A percentile compares a stretch with the other conserved stretches of the same genome.
Evolutionary conservation across 2,113 vertebrate species (phyloP).

Genomic region (Cranoglanis bouderius): DNA sequence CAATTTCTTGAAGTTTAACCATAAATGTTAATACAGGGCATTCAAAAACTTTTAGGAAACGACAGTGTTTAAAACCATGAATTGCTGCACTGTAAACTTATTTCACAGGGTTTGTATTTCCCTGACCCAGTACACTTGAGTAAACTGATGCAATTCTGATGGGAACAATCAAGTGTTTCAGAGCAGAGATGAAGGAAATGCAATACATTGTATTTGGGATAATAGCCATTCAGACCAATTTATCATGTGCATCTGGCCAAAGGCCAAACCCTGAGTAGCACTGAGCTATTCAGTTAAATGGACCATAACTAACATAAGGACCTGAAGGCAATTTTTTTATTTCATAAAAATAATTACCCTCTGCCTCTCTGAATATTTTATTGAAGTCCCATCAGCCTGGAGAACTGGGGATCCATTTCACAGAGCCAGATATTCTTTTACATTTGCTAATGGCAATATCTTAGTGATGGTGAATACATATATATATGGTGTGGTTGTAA

Average conservation of each 20-base stretch:
- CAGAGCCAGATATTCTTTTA: neutral
- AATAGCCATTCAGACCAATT: conserved; percentile 15
- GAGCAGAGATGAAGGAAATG: neutral
- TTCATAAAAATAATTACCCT: neutral
- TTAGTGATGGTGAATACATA: neutral
- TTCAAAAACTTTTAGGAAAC: neutral
- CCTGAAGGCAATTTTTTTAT: neutral
- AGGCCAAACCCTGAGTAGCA: neutral
- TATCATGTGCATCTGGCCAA: neutral
- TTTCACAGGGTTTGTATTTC: neutral
- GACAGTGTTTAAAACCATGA: too few species aligned
- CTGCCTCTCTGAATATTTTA: neutral
- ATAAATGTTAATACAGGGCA: neutral
- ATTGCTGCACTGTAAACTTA: neutral
- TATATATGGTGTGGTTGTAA: neutral
- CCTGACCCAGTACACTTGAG: neutral
- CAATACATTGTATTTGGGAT: neutral
- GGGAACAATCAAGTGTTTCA: neutral
- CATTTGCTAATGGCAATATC: neutral
- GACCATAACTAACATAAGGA: neutral
- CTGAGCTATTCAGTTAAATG: conserved; percentile 11
- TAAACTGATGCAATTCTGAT: conserved; percentile 1
- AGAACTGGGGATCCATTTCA: neutral
- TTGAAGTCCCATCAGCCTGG: neutral
- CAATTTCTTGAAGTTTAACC: neutral